Evolutionary conservation across 1,140 invertebrate genomes (phyloP), one percentile per base, ranked within the genome.

Genomic region (Halyomorpha halys): DNA sequence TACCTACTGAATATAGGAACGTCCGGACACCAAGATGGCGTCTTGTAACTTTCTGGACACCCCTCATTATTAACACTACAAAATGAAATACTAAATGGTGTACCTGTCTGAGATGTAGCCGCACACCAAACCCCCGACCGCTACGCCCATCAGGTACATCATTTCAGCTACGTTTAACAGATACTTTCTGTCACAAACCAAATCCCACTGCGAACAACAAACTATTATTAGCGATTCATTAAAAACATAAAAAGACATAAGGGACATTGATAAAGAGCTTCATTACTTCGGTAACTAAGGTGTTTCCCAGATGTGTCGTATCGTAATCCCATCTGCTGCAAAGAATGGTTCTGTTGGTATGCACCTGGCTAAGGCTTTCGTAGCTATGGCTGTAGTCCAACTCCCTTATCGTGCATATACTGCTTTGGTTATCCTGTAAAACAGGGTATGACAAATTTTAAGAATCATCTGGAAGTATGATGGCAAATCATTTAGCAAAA

Each of bases 111-210:
- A 86, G 56, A 87, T 78, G 70, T 83, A 81, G 19, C 85, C 84
- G 44, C 83, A 83, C 2, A 85, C 77, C 13, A 87, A 79, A 47
- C 84, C 84, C 65, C 85, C 85, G 59, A 83, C 72, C 56, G 83
- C 83, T 4, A 86, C 82, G 27, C 85, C 85, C 34, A 81, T 73
- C 25, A 86, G 72, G 72, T 86, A 86, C 70, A 83, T 79, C 73
- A 85, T 83, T 74, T 86, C 84, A 14, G 82, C 81, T 3, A 86
- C 72, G 68, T 80, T 84, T 44, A 79, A 83, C 21, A 86, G 72
- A 60, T 78, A 74, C 65, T 80, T 78, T 68, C 78, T 79, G 65
- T 85, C 81, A 71, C 84, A 86, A 2, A 86, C 80, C 64, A 86
- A 72, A 64, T 79, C 73, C 80, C 84, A 86, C 76, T 86, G 68